Evolutionary conservation across 2,797 vertebrate species (phyloP).

Genomic region (Mastacembelus armatus): DNA sequence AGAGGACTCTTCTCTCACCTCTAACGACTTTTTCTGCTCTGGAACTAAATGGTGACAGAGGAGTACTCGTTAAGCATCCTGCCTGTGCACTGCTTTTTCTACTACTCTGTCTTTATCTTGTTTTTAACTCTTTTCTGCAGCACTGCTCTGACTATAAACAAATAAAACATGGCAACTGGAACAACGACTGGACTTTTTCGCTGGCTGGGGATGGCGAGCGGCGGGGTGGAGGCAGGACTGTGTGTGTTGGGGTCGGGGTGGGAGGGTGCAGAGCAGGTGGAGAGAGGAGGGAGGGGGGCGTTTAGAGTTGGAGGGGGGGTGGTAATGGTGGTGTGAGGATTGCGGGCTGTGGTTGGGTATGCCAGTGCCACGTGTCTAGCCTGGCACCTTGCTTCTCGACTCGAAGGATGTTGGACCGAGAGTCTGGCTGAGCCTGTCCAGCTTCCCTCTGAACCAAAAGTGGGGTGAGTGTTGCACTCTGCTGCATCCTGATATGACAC

Average conservation of each 20-base stretch:
- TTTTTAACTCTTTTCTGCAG: slow-evolving; percentile 48
- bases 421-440: slow-evolving; percentile 79
- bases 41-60: slow-evolving; percentile 48
- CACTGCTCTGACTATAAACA: slow-evolving; percentile 61
- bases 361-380: slow-evolving; percentile 85
- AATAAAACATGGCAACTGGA: slow-evolving; percentile 70
- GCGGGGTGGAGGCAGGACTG: slow-evolving; percentile 69
- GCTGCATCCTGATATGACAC: slow-evolving; percentile 63
- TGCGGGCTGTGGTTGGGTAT: slow-evolving; percentile 86
- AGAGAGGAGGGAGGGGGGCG: slow-evolving; percentile 57
- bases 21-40: slow-evolving; percentile 62
- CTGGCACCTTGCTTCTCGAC: slow-evolving; percentile 81
- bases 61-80: slow-evolving; percentile 32
- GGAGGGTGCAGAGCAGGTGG: slow-evolving; percentile 68
- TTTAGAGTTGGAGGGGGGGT: slow-evolving; percentile 49
- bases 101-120: slow-evolving; percentile 21
- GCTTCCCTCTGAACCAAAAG: slow-evolving; percentile 77
- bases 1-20: slow-evolving; percentile 63
- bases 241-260: slow-evolving; percentile 58
- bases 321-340: slow-evolving; percentile 84
- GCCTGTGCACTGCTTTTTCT: slow-evolving; percentile 12
- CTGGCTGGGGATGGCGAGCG: slow-evolving; percentile 47
- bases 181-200: slow-evolving; percentile 75
- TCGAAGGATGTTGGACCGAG: slow-evolving; percentile 81
- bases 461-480: slow-evolving; percentile 82